A percentile compares a stretch with the other conserved stretches of the same genome.
Evolutionary conservation across 2,797 vertebrate genomes (phyloP).

Genomic region (Spondyliosoma cantharus): DNA sequence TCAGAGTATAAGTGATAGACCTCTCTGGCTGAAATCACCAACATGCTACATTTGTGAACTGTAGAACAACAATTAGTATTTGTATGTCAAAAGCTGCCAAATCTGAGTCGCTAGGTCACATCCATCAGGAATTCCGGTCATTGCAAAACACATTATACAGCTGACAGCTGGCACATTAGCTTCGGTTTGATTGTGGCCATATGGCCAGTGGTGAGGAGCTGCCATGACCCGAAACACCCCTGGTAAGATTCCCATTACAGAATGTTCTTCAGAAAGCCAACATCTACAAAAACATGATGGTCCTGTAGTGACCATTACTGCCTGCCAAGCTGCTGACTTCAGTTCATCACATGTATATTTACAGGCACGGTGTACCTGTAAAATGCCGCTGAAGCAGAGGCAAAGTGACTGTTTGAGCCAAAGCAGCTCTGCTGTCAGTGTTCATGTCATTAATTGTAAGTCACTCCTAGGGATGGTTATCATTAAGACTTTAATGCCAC

Average conservation of each 20-base stretch:
- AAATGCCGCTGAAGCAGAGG: slow-evolving; percentile 22
- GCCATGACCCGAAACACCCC: slow-evolving; percentile 71
- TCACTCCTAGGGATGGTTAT: neutral
- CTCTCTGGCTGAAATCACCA: slow-evolving; percentile 17
- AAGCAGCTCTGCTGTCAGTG: slow-evolving; percentile 20
- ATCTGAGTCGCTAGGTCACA: slow-evolving; percentile 55
- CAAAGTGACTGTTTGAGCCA: slow-evolving; percentile 32
- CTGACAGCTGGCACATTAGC: slow-evolving; percentile 78
- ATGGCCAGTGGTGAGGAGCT: slow-evolving; percentile 73
- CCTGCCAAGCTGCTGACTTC: slow-evolving; percentile 65
- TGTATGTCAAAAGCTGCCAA: slow-evolving; percentile 53
- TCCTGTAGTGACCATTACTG: slow-evolving; percentile 65
- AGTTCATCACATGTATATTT: slow-evolving; percentile 53
- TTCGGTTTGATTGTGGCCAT: slow-evolving; percentile 76
- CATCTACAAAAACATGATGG: slow-evolving; percentile 65
- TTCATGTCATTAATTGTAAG: slow-evolving; percentile 27
- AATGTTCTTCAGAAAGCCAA: slow-evolving; percentile 68
- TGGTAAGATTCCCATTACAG: slow-evolving; percentile 68
- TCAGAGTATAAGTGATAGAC: neutral
- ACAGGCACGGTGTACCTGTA: slow-evolving; percentile 33
- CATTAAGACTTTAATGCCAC: too few species aligned
- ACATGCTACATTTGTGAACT: slow-evolving; percentile 32
- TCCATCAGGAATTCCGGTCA: slow-evolving; percentile 69
- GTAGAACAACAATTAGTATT: slow-evolving; percentile 43
- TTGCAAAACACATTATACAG: slow-evolving; percentile 61